Evolutionary conservation across 2,113 vertebrate species (phyloP).

Genomic region (Aegotheles bennettii): DNA sequence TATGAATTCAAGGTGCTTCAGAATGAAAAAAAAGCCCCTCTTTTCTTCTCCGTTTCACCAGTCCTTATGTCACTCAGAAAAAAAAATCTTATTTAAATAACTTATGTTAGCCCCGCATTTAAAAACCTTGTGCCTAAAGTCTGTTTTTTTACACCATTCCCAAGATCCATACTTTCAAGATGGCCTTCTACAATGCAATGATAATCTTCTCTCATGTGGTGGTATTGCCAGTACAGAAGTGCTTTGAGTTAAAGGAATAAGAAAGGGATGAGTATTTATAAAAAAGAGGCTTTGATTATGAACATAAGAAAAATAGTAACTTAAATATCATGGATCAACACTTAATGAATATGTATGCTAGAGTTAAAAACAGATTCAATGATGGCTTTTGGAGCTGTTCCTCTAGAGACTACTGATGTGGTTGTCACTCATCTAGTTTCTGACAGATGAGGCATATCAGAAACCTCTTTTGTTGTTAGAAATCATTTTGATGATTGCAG

Average conservation of each 20-base stretch:
- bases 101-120: background rate
- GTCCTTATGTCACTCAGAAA: background rate
- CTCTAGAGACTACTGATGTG: background rate
- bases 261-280: background rate
- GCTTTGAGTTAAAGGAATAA: background rate
- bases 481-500: background rate
- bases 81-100: background rate
- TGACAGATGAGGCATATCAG: background rate
- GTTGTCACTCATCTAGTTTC: background rate
- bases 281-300: background rate
- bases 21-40: background rate
- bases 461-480: background rate
- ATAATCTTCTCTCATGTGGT: background rate
- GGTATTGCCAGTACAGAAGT: background rate
- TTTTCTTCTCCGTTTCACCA: background rate
- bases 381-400: background rate
- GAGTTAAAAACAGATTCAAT: background rate
- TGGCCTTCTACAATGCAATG: background rate
- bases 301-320: background rate
- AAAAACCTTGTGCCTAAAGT: background rate
- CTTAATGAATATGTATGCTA: background rate
- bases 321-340: background rate
- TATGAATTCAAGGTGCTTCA: background rate
- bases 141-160: background rate
- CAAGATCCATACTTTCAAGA: background rate